A percentile compares a stretch with the other conserved stretches of the same genome.
phyloP scores from a whole-genome alignment of 2,888 invertebrate species.

The Apotomis capreana region DNA sequence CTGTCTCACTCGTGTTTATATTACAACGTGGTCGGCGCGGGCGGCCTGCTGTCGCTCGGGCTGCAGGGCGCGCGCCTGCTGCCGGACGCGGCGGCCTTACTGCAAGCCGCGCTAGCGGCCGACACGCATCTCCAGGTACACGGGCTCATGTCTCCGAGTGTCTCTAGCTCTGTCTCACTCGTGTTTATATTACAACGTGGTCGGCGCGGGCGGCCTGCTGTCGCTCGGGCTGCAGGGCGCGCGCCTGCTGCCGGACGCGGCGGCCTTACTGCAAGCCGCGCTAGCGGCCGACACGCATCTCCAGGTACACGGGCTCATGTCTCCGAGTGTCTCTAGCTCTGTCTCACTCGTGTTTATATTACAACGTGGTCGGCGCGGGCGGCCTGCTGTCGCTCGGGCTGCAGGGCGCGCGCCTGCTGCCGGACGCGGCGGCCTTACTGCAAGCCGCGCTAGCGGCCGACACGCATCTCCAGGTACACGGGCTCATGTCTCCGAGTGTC shows the following conservation, averaged over 20 bases:
- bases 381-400: slow-evolving; percentile 2
- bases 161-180: too few species aligned
- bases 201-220: slow-evolving; percentile 1
- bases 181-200: not conserved
- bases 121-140: slow-evolving; percentile 31
- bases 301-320: too few species aligned
- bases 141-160: too few species aligned
- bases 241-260: slow-evolving; percentile 2
- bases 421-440: slow-evolving; percentile 9
- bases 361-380: too few species aligned
- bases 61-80: slow-evolving; percentile 40
- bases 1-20: too few species aligned
- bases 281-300: not conserved
- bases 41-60: slow-evolving; percentile 58
- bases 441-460: not conserved
- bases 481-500: too few species aligned
- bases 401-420: slow-evolving; percentile 4
- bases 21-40: slow-evolving; percentile 67
- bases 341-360: too few species aligned
- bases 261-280: not conserved
- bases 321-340: too few species aligned
- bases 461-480: slow-evolving; percentile 1
- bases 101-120: slow-evolving; percentile 21
- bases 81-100: slow-evolving; percentile 31
- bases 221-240: slow-evolving; percentile 20